Base-by-base conservation (phyloP, 2,888 invertebrate species). In the Melangyna quadrimaculata region DNA sequence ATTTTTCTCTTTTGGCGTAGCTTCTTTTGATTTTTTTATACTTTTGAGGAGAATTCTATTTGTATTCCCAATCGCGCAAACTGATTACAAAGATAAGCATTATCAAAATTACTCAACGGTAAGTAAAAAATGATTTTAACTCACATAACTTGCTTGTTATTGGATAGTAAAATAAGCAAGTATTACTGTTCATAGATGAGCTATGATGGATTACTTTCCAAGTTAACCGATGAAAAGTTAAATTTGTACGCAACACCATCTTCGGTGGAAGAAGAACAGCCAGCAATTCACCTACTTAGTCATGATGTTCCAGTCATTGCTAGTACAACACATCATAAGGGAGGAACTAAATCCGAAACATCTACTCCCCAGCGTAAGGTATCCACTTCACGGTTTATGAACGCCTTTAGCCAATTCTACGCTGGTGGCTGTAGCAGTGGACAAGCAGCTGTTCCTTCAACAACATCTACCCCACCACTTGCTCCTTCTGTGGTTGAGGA, bases 301-400 rank as follows among this genome's bases (percentile, higher is more conserved):
- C 40, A 89, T 87, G 83, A 69, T 78, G 71, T 81, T 73, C 79
- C 87, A 24, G 29, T 24, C 24, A 35, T n/a, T 51, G n/a, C 19
- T 14, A n/a, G 35, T 37, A 24, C 10, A 10, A 35, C 35, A 67
- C 48, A 35, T n/a, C n/a, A 40, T 9, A 63, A 24, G 22, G 67
- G 77, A n/a, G 81, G 73, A 57, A 78, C 69, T 70, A 88, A 87
- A 71, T 79, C 88, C 1, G 89, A 89, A 55, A 61, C 86, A 10
- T 88, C 90, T 3, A 91, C 92, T 55, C 92, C 92, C 10, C 90
- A 91, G 72, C 91, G 92, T n/a, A 92, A 92, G 89, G 90, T 91
- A 81, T 91, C 92, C n/a, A 90, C 91, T 71, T 91, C 92, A 67
- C 91, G 92, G 72, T 90, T 92, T 87, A 91, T 92, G 87, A 92